Evolutionary conservation across 1,140 invertebrate genomes (phyloP).

Genomic region (Caenorhabditis brenneri): DNA sequence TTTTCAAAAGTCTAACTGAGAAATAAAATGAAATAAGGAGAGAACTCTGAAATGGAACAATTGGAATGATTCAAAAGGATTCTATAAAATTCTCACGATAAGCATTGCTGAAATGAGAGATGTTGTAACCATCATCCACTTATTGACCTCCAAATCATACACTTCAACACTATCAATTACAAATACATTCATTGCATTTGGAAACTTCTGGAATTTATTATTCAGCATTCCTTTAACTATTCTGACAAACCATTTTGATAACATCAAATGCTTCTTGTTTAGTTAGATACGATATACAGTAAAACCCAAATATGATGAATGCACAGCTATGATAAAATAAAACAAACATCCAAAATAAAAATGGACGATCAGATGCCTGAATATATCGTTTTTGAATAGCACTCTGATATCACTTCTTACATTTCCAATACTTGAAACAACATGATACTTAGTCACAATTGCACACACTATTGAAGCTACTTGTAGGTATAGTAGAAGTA

Average conservation of each 20-base stretch:
- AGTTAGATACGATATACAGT: background rate
- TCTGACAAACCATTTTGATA: background rate
- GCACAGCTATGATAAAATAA: constrained; percentile 2
- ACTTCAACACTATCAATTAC: background rate
- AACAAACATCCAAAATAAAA: background rate
- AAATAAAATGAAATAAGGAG: background rate
- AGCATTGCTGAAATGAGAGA: background rate
- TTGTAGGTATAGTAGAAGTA: background rate
- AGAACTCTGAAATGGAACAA: background rate
- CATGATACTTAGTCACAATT: background rate
- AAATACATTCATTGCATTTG: background rate
- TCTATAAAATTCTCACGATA: background rate
- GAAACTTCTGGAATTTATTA: background rate
- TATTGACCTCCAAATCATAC: constrained; percentile 6
- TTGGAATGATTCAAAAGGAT: background rate
- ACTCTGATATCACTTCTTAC: background rate
- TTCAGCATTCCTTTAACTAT: background rate
- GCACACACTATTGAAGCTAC: background rate
- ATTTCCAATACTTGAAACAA: background rate
- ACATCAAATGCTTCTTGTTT: background rate
- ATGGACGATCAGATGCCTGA: background rate
- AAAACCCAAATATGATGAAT: background rate
- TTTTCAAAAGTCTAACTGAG: background rate
- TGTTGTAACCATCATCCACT: background rate
- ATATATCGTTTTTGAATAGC: background rate